Evolutionary conservation across 1,140 invertebrate genomes (phyloP), one percentile per base, ranked within the genome.

Genomic region (Nephila pilipes): DNA sequence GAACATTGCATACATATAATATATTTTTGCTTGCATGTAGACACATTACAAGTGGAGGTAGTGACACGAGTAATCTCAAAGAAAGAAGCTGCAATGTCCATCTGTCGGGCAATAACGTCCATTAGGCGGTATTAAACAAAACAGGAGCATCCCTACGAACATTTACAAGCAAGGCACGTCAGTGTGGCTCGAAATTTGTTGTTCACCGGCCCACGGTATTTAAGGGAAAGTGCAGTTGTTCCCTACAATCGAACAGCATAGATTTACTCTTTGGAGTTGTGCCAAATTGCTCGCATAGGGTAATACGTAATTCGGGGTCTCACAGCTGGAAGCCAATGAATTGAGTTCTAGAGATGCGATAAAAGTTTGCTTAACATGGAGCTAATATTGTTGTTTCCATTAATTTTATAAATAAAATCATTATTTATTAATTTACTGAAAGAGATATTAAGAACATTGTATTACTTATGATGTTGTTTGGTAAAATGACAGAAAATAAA

Each of bases 191-290:
- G n/a, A 81, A 81, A 81, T 81, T 81, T 81, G 79, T 81, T 81
- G 79, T 81, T 81, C n/a, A 81, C 18, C 79, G 5, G 36, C 46
- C 79, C 79, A 38, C 79, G 36, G 36, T 54, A 54, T 81, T 81
- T 81, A 54, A 36, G 65, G 18, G 79, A 81, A n/a, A 81, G 79
- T n/a, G 79, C 46, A 81, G 36, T 81, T 81, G 79, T 46, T 81
- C 25, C 16, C 2, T n/a, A 54, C 32, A 81, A 81, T 81, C 79
- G 79, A 81, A 81, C 22, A 2, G 20, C 36, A 38, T 54, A 25
- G 46, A 54, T 46, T 81, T 81, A 46, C 36, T 46, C 16, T 18
- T 54, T 81, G 79, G 79, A 81, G 18, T 22, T 38, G 20, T 81
- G 79, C 79, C 79, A 81, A 81, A 81, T 81, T 46, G 46, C 79